phyloP scores from a whole-genome alignment of 1,140 invertebrate species.

The Elysia chlorotica region DNA sequence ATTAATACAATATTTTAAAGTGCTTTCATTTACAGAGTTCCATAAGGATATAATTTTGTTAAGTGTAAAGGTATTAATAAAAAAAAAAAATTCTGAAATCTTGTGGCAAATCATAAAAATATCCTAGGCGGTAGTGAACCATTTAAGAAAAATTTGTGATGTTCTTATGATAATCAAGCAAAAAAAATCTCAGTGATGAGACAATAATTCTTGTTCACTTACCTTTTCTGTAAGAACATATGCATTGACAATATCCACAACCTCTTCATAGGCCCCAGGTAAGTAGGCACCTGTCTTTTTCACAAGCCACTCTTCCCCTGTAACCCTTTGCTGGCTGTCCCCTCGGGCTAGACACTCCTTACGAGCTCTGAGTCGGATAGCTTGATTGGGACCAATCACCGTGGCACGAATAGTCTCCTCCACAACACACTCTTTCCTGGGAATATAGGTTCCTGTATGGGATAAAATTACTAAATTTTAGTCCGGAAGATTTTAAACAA shows the following conservation, averaged over 20 bases:
- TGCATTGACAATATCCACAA: slow-evolving; percentile 64
- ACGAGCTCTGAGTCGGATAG: slow-evolving; percentile 62
- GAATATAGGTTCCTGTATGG: slow-evolving; percentile 63
- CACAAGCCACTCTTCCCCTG: slow-evolving; percentile 66
- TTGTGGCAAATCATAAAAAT: no score
- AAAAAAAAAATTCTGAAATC: no score
- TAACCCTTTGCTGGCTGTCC: slow-evolving; percentile 60
- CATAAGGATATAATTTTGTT: no score
- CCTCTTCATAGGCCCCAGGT: slow-evolving; percentile 66
- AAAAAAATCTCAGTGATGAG: no score
- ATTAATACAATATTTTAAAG: no score
- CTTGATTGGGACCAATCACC: slow-evolving; percentile 55
- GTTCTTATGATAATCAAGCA: no score
- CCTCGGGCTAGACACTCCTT: slow-evolving; percentile 64
- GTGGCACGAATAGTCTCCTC: slow-evolving; percentile 60
- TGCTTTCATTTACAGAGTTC: no score
- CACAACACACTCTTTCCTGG: slow-evolving; percentile 64
- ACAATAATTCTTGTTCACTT: no score
- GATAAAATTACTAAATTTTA: not conserved
- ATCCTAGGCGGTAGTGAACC: no score
- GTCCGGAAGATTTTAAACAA: slow-evolving; percentile 2
- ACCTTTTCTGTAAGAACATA: slow-evolving; percentile 66
- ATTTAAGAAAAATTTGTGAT: no score
- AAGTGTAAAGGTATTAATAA: no score
- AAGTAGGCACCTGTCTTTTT: slow-evolving; percentile 65